A percentile compares a stretch with the other conserved stretches of the same genome.
Conservation (phyloP, 2,797 vertebrate species). For the Molossus alvarezi region DNA sequence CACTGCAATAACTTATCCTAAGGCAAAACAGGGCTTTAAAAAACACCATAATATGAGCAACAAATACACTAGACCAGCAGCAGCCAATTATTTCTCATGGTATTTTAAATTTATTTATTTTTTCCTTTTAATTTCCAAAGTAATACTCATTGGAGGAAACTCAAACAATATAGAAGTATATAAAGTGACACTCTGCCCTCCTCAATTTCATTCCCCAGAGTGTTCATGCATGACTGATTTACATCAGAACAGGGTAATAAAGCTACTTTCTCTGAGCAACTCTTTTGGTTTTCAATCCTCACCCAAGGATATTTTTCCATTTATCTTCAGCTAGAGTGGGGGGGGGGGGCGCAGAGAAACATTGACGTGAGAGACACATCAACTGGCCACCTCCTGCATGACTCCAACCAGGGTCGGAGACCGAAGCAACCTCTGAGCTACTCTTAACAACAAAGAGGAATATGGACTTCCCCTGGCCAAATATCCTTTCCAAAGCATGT, state of each 20-base stretch:
- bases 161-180: background rate
- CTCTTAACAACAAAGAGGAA: conserved; percentile 41
- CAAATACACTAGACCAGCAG: background rate
- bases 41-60: background rate
- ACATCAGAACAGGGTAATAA: background rate
- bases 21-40: conserved; percentile 27
- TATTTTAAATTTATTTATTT: conserved; percentile 52
- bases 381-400: too few relatives aligned
- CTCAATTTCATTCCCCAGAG: background rate
- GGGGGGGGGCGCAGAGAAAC: too few relatives aligned
- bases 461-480: background rate
- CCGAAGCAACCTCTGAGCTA: background rate
- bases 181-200: background rate
- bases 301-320: too few relatives aligned
- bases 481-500: conserved; percentile 3
- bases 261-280: conserved; percentile 9
- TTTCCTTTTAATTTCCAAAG: conserved; percentile 67
- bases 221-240: conserved; percentile 8
- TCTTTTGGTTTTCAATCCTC: background rate
- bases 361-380: too few relatives aligned
- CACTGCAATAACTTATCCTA: conserved; percentile 32
- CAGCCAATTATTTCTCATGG: background rate
- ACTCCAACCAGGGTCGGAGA: too few relatives aligned
- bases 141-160: conserved; percentile 8
- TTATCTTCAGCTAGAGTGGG: too few relatives aligned